Evolutionary conservation across 1,140 invertebrate genomes (phyloP).

Genomic region (Luehdorfia chinensis): DNA sequence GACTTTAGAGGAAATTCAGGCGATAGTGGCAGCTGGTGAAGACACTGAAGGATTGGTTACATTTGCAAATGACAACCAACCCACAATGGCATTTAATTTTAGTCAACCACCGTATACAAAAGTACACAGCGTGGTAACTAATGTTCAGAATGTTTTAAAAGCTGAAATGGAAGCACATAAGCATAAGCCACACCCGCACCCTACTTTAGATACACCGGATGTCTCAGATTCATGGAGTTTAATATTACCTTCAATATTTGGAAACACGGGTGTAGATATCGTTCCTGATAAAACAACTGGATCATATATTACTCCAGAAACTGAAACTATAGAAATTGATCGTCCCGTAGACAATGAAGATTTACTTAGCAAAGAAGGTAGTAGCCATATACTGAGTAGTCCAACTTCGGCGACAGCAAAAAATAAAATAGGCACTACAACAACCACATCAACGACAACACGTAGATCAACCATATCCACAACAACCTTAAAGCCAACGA

Average conservation of each 20-base stretch:
- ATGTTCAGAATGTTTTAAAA: slow-evolving; percentile 89
- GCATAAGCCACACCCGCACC: slow-evolving; percentile 78
- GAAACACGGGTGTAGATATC: slow-evolving; percentile 81
- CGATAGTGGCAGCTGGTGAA: slow-evolving; percentile 87
- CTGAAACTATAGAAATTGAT: slow-evolving; percentile 74
- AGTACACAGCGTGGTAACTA: slow-evolving; percentile 87
- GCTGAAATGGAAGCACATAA: slow-evolving; percentile 83
- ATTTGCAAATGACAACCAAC: slow-evolving; percentile 73
- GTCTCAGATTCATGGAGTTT: slow-evolving; percentile 87
- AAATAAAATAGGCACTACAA: slow-evolving; percentile 20
- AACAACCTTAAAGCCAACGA: slow-evolving; percentile 21
- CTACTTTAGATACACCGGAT: slow-evolving; percentile 82
- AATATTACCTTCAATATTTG: slow-evolving; percentile 87
- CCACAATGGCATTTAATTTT: slow-evolving; percentile 64
- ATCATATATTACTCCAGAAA: slow-evolving; percentile 77
- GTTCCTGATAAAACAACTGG: slow-evolving; percentile 76
- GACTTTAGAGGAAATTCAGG: slow-evolving; percentile 89
- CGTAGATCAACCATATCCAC: slow-evolving; percentile 11
- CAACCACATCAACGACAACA: slow-evolving; percentile 11
- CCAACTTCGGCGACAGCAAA: slow-evolving; percentile 26
- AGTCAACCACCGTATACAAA: slow-evolving; percentile 79
- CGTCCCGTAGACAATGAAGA: slow-evolving; percentile 38
- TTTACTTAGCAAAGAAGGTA: slow-evolving; percentile 54
- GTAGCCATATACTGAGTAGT: slow-evolving; percentile 34
- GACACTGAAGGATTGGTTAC: slow-evolving; percentile 78